Base-by-base conservation (phyloP, 2,888 invertebrate genomes). In the Oscheius onirici region DNA sequence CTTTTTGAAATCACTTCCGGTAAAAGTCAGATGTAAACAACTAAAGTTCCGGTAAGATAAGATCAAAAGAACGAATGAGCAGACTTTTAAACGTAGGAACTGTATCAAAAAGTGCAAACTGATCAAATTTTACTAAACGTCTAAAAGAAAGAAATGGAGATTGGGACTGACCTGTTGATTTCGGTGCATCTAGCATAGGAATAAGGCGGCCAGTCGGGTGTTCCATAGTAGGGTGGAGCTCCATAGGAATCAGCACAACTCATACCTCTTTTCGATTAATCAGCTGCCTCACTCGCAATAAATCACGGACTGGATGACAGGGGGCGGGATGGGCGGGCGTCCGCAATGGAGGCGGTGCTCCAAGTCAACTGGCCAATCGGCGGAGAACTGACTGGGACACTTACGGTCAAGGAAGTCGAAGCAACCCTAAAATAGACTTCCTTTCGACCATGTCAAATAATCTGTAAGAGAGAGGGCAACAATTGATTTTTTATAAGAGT, bases 241-340 rank as follows among this genome's bases (percentile, higher is more conserved):
- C 75, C 74, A 54, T 77, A 79, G 52, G 75, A 75, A 43, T 79
- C 79, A n/a, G 79, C 71, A 11, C 77, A 76, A 58, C 73, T 77
- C 79, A 79, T 79, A 34, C 52, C 43, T 28, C 41, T 22, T 28
- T 13, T 49, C 49, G 63, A 63, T 69, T 69, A 69, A 69, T 69
- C 69, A 66, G 66, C 66, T 66, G 52, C 66, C 66, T 52, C 20
- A 61, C 58, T 58, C 58, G 58, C 66, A 66, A 66, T 66, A 66
- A 66, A 66, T 66, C 66, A 66, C 66, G 51, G 66, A 66, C 66
- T 66, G 66, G 52, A 41, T 66, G 66, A 66, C 66, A 66, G 54
- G 66, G 52, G 66, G 66, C 52, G 52, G 66, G 34, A 43, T 24
- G 26, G 24, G 49, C 28, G 52, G 40, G 52, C 52, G 66, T 49